Percentiles rank a stretch among this genome's conserved stretches.
phyloP scores from a whole-genome alignment of 1,140 invertebrate genomes.

The Fopius arisanus region DNA sequence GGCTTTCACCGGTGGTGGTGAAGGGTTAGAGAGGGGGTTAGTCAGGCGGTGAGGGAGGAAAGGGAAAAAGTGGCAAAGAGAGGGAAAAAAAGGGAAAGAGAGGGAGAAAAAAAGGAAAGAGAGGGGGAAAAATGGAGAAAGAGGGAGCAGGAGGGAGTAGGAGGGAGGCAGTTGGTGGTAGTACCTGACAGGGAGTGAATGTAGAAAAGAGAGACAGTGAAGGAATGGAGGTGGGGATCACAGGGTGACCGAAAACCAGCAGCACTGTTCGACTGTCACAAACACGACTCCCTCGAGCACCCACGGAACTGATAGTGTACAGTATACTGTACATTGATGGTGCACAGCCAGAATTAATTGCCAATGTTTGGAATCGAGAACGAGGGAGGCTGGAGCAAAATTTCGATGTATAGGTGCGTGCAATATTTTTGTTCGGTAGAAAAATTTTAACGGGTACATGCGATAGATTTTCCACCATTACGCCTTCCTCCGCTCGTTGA shows the following conservation, averaged over 20 bases:
- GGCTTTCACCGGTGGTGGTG: neutral
- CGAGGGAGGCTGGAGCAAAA: neutral
- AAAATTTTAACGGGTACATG: neutral
- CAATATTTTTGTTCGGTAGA: neutral
- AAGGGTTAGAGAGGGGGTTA: too few relatives aligned
- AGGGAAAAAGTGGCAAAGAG: too few relatives aligned
- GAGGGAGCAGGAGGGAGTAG: too few relatives aligned
- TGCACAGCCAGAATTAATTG: slow-evolving; percentile 52
- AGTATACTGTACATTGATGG: slow-evolving; percentile 50
- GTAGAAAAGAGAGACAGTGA: neutral
- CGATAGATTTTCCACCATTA: neutral
- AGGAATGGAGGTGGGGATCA: neutral
- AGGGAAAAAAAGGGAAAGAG: too few relatives aligned
- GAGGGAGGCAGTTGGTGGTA: neutral
- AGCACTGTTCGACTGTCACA: slow-evolving; percentile 46
- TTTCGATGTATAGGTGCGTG: neutral
- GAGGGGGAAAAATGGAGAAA: too few relatives aligned
- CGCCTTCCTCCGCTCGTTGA: neutral
- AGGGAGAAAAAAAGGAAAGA: too few relatives aligned
- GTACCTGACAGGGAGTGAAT: neutral
- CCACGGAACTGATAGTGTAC: slow-evolving; percentile 49
- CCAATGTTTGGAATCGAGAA: slow-evolving; percentile 46
- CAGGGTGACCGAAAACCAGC: slow-evolving; percentile 8
- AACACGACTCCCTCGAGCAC: slow-evolving; percentile 48
- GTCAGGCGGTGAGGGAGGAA: too few relatives aligned